Conservation (phyloP, 2,888 invertebrate species). For the Malthinus seriepunctatus region DNA sequence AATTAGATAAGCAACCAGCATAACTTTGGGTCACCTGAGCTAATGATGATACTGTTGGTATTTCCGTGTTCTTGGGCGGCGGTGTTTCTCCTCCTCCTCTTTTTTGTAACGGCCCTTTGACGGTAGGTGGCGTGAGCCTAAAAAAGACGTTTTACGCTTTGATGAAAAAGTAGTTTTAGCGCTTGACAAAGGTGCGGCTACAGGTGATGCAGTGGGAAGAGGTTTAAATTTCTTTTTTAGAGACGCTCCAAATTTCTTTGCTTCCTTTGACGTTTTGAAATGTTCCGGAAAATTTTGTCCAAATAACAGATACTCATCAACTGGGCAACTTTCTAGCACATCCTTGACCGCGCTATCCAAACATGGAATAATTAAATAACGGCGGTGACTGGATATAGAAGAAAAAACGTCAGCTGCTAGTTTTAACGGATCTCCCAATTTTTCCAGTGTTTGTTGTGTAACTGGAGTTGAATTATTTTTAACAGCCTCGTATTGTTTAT, state of each 20-base stretch:
- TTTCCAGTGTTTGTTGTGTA: constrained; percentile 3
- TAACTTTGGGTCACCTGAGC: background rate
- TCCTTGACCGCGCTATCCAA: background rate
- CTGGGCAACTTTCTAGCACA: background rate
- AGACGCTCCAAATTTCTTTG: background rate
- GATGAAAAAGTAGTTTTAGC: background rate
- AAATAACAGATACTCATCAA: background rate
- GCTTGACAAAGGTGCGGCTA: background rate
- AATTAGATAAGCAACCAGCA: constrained; percentile 20
- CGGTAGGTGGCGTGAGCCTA: background rate
- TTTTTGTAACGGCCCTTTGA: background rate
- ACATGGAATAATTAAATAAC: background rate
- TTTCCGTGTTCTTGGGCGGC: constrained; percentile 5
- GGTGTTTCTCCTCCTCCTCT: background rate
- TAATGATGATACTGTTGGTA: constrained; percentile 14
- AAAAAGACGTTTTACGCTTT: background rate
- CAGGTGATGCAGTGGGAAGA: no score
- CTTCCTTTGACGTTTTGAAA: background rate
- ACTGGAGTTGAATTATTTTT: background rate
- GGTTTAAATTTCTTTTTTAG: background rate
- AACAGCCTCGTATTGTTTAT: background rate
- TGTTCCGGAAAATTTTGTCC: background rate
- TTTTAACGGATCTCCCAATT: constrained; percentile 12
- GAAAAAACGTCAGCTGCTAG: constrained; percentile 13
- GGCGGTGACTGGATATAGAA: constrained; percentile 8